A percentile compares a stretch with the other conserved stretches of the same genome.
These are phyloP conservation scores for Incurvaria masculella DNA, from an alignment of 2,888 invertebrate genomes.

Conservation along the genomic window DNA sequence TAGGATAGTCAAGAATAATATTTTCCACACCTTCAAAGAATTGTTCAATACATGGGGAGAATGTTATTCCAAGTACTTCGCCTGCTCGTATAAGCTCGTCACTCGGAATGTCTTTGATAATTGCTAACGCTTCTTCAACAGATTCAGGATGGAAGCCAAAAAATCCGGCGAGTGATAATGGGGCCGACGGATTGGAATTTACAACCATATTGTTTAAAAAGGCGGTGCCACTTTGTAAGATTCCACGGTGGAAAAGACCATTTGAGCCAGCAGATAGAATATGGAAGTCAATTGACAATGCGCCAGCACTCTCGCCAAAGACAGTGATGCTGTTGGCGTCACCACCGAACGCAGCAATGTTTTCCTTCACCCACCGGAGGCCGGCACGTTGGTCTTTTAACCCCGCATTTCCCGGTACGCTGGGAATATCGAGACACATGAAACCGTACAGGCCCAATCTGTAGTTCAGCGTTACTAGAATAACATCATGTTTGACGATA, in stretches of 20 bases:
- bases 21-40: constrained; percentile 24
- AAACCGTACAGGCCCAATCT: not conserved
- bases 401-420: constrained; percentile 66
- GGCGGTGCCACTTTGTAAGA: constrained; percentile 29
- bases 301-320: constrained; percentile 81
- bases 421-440: not conserved
- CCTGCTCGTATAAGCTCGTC: constrained; percentile 21
- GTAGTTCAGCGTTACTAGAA: not conserved
- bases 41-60: constrained; percentile 29
- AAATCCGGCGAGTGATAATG: constrained; percentile 23
- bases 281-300: constrained; percentile 27
- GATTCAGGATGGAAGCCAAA: constrained; percentile 21
- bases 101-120: constrained; percentile 20
- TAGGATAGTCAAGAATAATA: constrained; percentile 25
- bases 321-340: constrained; percentile 74
- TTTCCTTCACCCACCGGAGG: constrained; percentile 80
- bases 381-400: constrained; percentile 83
- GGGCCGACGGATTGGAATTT: constrained; percentile 21
- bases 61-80: constrained; percentile 16
- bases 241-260: constrained; percentile 24
- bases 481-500: constrained; percentile 2
- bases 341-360: constrained; percentile 78
- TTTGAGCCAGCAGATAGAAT: constrained; percentile 23
- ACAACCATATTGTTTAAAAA: constrained; percentile 19
- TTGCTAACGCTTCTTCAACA: constrained; percentile 22